These are phyloP conservation scores for Falcunculus frontatus DNA, from an alignment of 2,113 vertebrate genomes.

Conservation along the genomic window DNA sequence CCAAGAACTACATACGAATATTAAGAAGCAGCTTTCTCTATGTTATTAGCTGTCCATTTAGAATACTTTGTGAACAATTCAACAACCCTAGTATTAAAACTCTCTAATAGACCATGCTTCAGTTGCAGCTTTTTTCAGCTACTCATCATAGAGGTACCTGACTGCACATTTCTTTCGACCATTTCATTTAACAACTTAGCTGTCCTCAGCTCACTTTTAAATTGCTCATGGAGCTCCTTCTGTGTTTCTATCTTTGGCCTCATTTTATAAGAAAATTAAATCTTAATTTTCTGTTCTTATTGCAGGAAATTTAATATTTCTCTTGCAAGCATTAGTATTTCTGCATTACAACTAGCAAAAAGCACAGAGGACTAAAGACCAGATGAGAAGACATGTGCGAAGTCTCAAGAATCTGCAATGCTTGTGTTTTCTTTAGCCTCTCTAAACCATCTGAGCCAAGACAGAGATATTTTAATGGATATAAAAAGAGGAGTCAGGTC, in stretches of 20 bases:
- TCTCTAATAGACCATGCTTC: neutral
- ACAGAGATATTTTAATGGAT: neutral
- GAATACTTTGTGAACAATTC: neutral
- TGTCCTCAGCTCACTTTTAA: neutral
- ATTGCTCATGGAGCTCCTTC: neutral
- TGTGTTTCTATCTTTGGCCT: neutral
- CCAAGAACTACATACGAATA: neutral
- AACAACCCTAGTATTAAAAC: neutral
- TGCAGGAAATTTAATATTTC: neutral
- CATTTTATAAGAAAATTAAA: neutral
- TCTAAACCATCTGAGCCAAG: neutral
- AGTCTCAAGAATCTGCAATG: neutral
- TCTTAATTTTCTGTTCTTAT: neutral
- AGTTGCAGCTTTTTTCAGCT: neutral
- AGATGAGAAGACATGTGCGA: neutral
- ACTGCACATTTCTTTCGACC: neutral
- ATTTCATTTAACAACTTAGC: neutral
- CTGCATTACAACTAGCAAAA: neutral
- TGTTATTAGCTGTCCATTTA: neutral
- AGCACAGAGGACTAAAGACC: neutral
- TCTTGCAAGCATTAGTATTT: neutral
- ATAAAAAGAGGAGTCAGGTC: neutral
- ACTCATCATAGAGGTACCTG: neutral
- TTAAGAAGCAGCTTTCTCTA: neutral
- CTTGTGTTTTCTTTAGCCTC: neutral